Base-by-base conservation (phyloP, 2,888 invertebrate species). In the Mythimna lalbum region DNA sequence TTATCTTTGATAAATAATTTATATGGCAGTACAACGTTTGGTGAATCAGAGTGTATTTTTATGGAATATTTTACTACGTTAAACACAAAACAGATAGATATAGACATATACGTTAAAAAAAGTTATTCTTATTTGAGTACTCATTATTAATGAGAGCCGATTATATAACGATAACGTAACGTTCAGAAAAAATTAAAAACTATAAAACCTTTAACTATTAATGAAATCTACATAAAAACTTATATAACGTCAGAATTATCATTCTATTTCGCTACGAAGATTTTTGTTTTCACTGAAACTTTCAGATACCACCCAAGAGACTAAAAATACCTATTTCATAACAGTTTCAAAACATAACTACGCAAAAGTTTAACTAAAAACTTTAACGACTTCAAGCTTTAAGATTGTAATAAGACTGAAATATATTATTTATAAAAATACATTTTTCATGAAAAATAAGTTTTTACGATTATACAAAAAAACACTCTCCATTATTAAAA, bases 261-360 rank as follows among this genome's bases (percentile, higher is more conserved):
- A 52, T 60, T 57, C 19, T 36, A 10, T 31, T 64, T 69, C 60
- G 23, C 23, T 63, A 57, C 23, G 49, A 62, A 50, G 14, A 73
- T 63, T 71, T 53, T 68, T 68, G 56, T 76, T 70, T 67, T 57
- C 17, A 61, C 73, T 60, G 17, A 77, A 76, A 81, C 68, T 78
- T 78, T 43, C 12, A 47, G 56, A 50, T 49, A 64, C 53, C 56
- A 53, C 76, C 53, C 73, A 14, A 63, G 68, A 64, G 75, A 63
- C 49, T 33, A 17, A 66, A 63, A 78, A 50, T n/a, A 53, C 56
- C 19, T 49, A 62, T 73, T 69, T 47, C 61, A 52, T 53, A 60
- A 50, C 60, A 56, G 47, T 60, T 65, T 67, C 19, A 31, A 2
- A 64, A 19, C 21, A 57, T 49, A 60, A 57, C 23, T 39, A 19